Evolutionary conservation across 2,797 vertebrate species (phyloP), one percentile per base, ranked within the genome.

Genomic region (Lycodopsis pacificus): DNA sequence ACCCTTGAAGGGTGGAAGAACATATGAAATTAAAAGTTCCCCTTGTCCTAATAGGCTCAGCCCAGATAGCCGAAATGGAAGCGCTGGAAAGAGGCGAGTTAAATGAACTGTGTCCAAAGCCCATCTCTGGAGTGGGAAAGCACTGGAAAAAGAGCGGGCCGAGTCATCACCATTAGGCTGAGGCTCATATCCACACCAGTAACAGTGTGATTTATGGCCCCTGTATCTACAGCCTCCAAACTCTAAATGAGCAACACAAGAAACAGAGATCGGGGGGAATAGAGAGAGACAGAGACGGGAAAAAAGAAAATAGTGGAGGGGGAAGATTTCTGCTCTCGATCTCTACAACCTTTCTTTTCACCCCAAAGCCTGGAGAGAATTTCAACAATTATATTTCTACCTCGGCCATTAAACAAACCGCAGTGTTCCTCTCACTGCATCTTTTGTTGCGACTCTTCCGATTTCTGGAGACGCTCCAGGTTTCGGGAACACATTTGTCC

Each of bases 101-200:
- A 94, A 95, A 95, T 95, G 94, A 95, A 94, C 89, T 93, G 93
- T 94, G 89, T 93, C 93, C 90, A 87, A 88, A 93, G 91, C 91
- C 88, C 90, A 92, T 95, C 92, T 93, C 93, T 92, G 89, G 84
- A 88, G 92, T 87, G 85, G 88, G 83, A 88, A 84, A 93, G 91
- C 88, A 87, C 84, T 90, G 84, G 89, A 89, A 91, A 92, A 88
- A 90, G 91, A 91, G 89, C 83, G 71, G 73, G 88, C 81, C 86
- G 85, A 93, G 93, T 92, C 93, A 93, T 94, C 94, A 93, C 91
- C 92, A 95, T 95, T 94, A 94, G 88, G 86, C 89, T 66, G 68
- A 81, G 82, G 87, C 89, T 93, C 89, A 90, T 91, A 89, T 92
- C 90, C 92, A 92, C 91, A 85, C 91, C 90, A 90, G 89, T 86